Base-by-base conservation (phyloP, 2,113 vertebrate genomes). In the Sisor rabdophorus region DNA sequence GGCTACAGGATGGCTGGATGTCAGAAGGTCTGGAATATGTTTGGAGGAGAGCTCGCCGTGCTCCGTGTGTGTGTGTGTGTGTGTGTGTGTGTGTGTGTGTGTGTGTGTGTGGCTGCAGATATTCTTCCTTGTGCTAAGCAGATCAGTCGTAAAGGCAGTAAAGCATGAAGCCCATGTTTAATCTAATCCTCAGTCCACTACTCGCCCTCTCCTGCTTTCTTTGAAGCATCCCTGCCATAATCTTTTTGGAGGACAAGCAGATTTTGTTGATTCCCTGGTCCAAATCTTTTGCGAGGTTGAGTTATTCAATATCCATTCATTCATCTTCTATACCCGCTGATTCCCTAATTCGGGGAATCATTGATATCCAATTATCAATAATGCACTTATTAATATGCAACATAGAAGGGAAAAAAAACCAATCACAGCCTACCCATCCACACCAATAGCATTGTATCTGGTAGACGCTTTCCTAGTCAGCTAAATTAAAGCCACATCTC, bases 81-180 rank as follows among this genome's bases (percentile, higher is more conserved):
- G 67, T 69, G 69, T 70, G 40, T 28, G 50, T 50, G 30, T 79
- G n/a, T 36, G n/a, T n/a, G n/a, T n/a, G n/a, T n/a, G n/a, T n/a
- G n/a, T n/a, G n/a, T n/a, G n/a, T n/a, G n/a, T n/a, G 76, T 28
- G 28, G 53, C 36, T 59, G 32, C 61, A 30, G 75, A 30, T 73
- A 19, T 53, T 30, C 26, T 58, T 44, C 72, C 75, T 52, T 67
- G 13, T 71, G 54, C 77, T 69, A 48, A 65, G 40, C 19, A 19
- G 50, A 72, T 76, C 79, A 58, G 53, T 56, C 63, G 1, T 40
- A 16, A 59, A 73, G 61, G 40, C 77, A 30, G 53, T 24, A n/a
- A 55, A 79, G 71, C 54, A 50, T 30, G 74, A 68, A 76, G 68
- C 48, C 10, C 26, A n/a, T 47, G 28, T 71, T 63, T 54, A 50